Evolutionary conservation across 2,113 vertebrate species (phyloP).

Genomic region (Cochlearius cochlearius): DNA sequence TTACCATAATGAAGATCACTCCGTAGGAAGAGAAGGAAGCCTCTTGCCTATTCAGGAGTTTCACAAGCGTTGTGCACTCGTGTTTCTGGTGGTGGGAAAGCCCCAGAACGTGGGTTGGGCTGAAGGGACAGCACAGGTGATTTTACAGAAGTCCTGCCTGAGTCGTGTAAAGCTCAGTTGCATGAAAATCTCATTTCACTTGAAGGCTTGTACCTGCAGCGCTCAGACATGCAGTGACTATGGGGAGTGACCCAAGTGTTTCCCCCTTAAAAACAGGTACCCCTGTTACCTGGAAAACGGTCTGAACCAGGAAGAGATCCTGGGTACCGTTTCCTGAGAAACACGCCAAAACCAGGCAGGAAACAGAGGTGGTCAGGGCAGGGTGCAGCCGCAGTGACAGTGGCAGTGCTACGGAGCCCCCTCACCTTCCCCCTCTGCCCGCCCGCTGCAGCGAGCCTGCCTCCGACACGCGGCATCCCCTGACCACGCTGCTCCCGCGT

Average conservation of each 20-base stretch:
- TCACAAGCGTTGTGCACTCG: slow-evolving; percentile 1
- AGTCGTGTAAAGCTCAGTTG: background rate
- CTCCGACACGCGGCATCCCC: background rate
- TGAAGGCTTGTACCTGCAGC: background rate
- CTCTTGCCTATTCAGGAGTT: slow-evolving; percentile 53
- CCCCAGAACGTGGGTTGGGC: background rate
- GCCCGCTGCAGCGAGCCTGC: background rate
- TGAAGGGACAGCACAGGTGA: background rate
- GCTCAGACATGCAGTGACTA: background rate
- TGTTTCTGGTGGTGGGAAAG: slow-evolving; percentile 39
- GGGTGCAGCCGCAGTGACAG: background rate
- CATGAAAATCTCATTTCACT: background rate
- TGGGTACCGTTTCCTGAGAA: background rate
- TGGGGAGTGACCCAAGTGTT: background rate
- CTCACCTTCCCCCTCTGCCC: background rate
- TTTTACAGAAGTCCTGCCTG: background rate
- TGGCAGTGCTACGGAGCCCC: background rate
- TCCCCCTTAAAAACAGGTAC: background rate
- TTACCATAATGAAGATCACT: slow-evolving; percentile 1
- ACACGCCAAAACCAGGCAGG: background rate
- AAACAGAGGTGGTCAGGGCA: background rate
- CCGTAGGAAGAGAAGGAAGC: slow-evolving; percentile 15
- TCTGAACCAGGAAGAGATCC: background rate
- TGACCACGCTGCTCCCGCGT: background rate
- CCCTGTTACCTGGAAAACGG: background rate